Evolutionary conservation across 2,888 invertebrate species (phyloP), one percentile per base, ranked within the genome.

Genomic region (Zygaena filipendulae): DNA sequence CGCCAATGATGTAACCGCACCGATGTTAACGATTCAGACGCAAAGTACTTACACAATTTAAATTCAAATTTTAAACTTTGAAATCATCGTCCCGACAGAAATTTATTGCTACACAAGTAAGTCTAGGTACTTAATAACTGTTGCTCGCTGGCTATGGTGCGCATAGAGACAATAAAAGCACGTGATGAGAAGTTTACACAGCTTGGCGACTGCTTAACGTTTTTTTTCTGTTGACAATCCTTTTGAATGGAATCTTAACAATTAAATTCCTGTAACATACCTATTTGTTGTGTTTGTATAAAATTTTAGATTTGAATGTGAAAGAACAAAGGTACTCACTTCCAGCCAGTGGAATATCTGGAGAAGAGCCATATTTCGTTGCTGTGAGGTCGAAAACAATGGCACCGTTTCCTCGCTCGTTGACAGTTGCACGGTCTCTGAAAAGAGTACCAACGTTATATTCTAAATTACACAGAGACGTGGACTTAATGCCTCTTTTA

Each of bases 281-380:
- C n/a, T n/a, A n/a, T n/a, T n/a, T n/a, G n/a, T n/a, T n/a, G n/a
- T n/a, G n/a, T n/a, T n/a, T n/a, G n/a, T 9, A 21, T 8, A 21
- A 9, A 13, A 21, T 13, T 5, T 21, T n/a, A 9, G n/a, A 21
- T 25, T 7, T 24, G 23, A 23, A 10, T 23, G 25, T 30, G 32
- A 32, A 25, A 32, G 40, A 32, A 36, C 29, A 55, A 46, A 42
- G 48, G 51, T 67, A 79, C 81, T 80, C 60, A 81, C 81, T 92
- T 92, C 97, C 97, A 97, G 43, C 97, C 97, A 13, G 95, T 97
- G 27, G 96, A 95, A 77, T 95, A 97, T 55, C 97, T 86, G 60
- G 95, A 96, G 77, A 99, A 97, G 43, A 99, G 84, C 98, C 98
- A 99, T 69, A 92, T 92, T 81, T 95, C 94, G 67, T 92, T 92